These are phyloP conservation scores for Slavum lentiscoides DNA, from an alignment of 2,888 invertebrate genomes.

Conservation along the genomic window DNA sequence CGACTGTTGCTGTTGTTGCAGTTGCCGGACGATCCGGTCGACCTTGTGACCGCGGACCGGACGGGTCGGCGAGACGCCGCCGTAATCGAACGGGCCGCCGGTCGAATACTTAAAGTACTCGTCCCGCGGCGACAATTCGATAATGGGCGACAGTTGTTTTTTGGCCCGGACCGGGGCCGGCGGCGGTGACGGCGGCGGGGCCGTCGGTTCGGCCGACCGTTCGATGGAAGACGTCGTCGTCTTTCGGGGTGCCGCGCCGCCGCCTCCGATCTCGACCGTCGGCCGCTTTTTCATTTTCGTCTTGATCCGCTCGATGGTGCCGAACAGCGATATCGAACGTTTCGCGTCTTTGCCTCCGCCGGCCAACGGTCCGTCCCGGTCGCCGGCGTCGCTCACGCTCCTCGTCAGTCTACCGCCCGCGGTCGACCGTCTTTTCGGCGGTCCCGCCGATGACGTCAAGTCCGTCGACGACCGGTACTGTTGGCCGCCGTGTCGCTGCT, in stretches of 20 bases:
- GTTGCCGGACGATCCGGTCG: slow-evolving; percentile 74
- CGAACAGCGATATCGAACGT: slow-evolving; percentile 50
- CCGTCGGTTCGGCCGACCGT: slow-evolving; percentile 29
- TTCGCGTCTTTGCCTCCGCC: slow-evolving; percentile 43
- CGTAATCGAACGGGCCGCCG: slow-evolving; percentile 60
- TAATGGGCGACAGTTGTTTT: slow-evolving; percentile 76
- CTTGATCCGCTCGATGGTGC: slow-evolving; percentile 51
- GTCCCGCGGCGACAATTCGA: slow-evolving; percentile 64
- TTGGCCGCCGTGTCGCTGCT: slow-evolving; percentile 46
- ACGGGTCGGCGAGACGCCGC: slow-evolving; percentile 18
- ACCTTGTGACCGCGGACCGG: slow-evolving; percentile 60
- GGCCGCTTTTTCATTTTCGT: slow-evolving; percentile 33
- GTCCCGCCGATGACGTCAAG: neutral
- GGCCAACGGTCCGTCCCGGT: slow-evolving; percentile 56
- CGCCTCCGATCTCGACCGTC: neutral
- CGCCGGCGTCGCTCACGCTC: slow-evolving; percentile 66
- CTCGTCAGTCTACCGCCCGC: slow-evolving; percentile 57
- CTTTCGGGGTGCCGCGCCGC: neutral
- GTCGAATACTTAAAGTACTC: slow-evolving; percentile 72
- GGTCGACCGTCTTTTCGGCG: slow-evolving; percentile 33
- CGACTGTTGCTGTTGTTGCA: slow-evolving; percentile 60
- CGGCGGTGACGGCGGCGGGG: slow-evolving; percentile 8
- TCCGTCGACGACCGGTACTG: slow-evolving; percentile 41
- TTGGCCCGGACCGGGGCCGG: slow-evolving; percentile 62
- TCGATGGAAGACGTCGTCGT: slow-evolving; percentile 12